Evolutionary conservation across 2,888 invertebrate genomes (phyloP), one percentile per base, ranked within the genome.

Genomic region (Drosophila austrosaltans): DNA sequence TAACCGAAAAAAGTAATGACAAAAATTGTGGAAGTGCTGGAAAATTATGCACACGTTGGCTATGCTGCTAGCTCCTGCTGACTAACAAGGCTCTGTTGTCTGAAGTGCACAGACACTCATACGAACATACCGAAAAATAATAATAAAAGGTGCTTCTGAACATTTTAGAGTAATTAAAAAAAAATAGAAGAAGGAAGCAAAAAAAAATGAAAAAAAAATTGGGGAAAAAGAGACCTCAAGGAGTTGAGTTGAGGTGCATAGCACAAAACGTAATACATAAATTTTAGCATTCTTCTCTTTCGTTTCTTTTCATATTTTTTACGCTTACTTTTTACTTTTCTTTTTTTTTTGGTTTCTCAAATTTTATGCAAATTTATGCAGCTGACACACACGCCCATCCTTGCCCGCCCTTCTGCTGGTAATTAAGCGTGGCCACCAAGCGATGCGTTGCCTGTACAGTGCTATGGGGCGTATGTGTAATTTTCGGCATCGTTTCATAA

Each of bases 81-180:
- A 68, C 75, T 79, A 72, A 72, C 72, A 74, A 74, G 77, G 76
- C 72, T 72, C 72, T 77, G 81, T 71, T 68, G 84, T 80, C 80
- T 86, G 84, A 77, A 82, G 87, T 75, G 74, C 72, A 63, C 32
- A 65, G 56, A 53, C 63, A 72, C 61, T 44, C 66, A 63, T 22
- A 48, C 61, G 66, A 44, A 48, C 22, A 53, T 5, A 16, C 48
- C 22, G 58, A 53, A 58, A 68, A 70, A 68, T 67, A 70, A 67
- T 66, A 79, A 72, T 74, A 76, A 68, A 76, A 71, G 87, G 78
- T 82, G 85, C 75, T 79, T 63, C 82, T 77, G 81, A 81, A 83
- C 85, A 87, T 86, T 86, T 86, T 86, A 86, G 86, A 87, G 88
- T 87, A 86, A 86, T 86, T 86, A 87, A 79, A 87, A 87, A 85